Conservation (phyloP, 2,797 vertebrate genomes). For the Microctenopoma steveboyesi region DNA sequence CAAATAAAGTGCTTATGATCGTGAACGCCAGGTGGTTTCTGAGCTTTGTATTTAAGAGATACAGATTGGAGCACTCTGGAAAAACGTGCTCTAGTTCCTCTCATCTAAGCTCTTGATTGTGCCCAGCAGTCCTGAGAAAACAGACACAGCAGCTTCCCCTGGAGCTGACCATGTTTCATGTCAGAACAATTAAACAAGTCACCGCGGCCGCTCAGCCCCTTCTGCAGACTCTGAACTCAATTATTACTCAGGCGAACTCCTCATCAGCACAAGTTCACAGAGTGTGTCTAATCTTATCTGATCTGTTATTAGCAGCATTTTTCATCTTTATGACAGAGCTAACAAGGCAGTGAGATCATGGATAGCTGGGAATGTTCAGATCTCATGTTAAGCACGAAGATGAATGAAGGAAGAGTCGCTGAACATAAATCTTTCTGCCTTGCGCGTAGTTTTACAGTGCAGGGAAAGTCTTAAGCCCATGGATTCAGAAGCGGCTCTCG, state of each 20-base stretch:
- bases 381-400: conserved; percentile 65
- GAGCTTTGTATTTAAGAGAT: conserved; percentile 27
- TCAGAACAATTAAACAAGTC: conserved; percentile 78
- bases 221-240: conserved; percentile 55
- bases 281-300: conserved; percentile 78
- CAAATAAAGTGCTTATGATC: too few relatives aligned
- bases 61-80: conserved; percentile 14
- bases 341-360: conserved; percentile 73
- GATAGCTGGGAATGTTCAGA: conserved; percentile 67
- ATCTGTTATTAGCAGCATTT: conserved; percentile 77
- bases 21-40: conserved; percentile 5
- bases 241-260: conserved; percentile 56
- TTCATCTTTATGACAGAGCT: conserved; percentile 73
- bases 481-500: conserved; percentile 41
- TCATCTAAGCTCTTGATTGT: conserved; percentile 66
- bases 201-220: conserved; percentile 41
- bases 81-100: conserved; percentile 45
- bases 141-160: conserved; percentile 67
- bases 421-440: conserved; percentile 63
- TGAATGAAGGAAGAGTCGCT: conserved; percentile 57
- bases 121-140: conserved; percentile 63
- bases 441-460: conserved; percentile 32
- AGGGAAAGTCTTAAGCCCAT: conserved; percentile 12
- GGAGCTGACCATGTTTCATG: conserved; percentile 66
- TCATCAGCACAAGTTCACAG: conserved; percentile 60